Base-by-base conservation (phyloP, 2,113 vertebrate species). In the Tautogolabrus adspersus region DNA sequence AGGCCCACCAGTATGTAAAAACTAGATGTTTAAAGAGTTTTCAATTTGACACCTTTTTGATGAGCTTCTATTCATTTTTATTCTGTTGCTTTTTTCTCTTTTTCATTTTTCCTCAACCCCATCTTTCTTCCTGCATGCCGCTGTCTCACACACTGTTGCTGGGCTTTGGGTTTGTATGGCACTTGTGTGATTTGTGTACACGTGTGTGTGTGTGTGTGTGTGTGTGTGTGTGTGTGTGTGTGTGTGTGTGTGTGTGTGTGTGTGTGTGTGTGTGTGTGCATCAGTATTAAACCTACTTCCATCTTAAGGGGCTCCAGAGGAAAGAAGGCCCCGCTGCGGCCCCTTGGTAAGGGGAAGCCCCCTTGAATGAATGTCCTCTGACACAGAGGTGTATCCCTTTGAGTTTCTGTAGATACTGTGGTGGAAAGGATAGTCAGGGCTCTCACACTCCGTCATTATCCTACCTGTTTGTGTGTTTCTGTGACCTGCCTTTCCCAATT, bases 251-350 rank as follows among this genome's bases (percentile, higher is more conserved):
- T 58, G 47, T 38, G 34, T 77, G 47, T 83, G 30, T 56, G 47
- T 62, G 61, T 42, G 7, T 44, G 56, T 66, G 68, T 73, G 44
- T 61, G 47, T 49, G 7, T 57, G 34, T 63, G 58, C 40, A 54
- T 22, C 77, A 94, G 87, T 83, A 77, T 92, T 66, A 75, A 88
- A 72, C 90, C 87, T 47, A 88, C 82, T 44, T 92, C 86, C 58
- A 79, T 89, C 72, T 72, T 93, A 54, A 86, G 86, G 73, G 79
- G 84, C 72, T 87, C 72, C 38, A 77, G 81, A 82, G 75, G 77
- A 75, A 88, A 75, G 66, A 67, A 72, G 60, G 54, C 76, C 22
- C 82, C 81, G 3, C 72, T 89, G 65, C 65, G n/a, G 72, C 66
- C 77, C 63, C 69, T 90, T 51, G 88, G 87, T 88, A 89, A 86